Evolutionary conservation across 2,888 invertebrate genomes (phyloP), one percentile per base, ranked within the genome.

Genomic region (Himalopsyche tibetana): DNA sequence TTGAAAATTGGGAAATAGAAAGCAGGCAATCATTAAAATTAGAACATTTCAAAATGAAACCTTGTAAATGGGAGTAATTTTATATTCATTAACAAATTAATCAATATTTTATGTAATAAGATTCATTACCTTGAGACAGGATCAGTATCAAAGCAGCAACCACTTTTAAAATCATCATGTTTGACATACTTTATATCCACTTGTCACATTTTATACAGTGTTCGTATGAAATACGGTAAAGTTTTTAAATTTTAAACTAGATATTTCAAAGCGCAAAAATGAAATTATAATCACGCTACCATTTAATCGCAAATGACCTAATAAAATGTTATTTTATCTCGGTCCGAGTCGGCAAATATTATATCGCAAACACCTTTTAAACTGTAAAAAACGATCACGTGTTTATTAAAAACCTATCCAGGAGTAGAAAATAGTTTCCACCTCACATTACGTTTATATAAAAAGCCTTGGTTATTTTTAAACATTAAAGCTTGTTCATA

Each of bases 61-160:
- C 45, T 9, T 45, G 8, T 15, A 51, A 51, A 51, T 45, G 0
- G 9, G 9, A 2, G 45, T 2, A 9, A 45, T 9, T 11, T 11
- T 9, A 51, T 15, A 51, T 51, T 51, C 15, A 51, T 51, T 15
- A 51, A 8, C 15, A 51, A 12, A 51, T 51, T 9, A 45, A 45
- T 45, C 12, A 51, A 0, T 51, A 51, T 3, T 5, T 2, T 51
- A 51, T 15, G 3, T 51, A 51, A 51, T 15, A 40, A 40, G n/a
- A 80, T 40, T 42, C 15, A 36, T 88, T 85, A 88, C 87, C 87
- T 86, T 88, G 86, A 56, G 86, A 86, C 36, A 88, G 55, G n/a
- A 88, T 85, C 83, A 88, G 19, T 38, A 86, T 45, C 6, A 88
- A 83, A 36, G 83, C 86, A n/a, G 74, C 81, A n/a, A 84, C 74